Conservation (phyloP, 2,113 vertebrate species). For the Azemiops feae region DNA sequence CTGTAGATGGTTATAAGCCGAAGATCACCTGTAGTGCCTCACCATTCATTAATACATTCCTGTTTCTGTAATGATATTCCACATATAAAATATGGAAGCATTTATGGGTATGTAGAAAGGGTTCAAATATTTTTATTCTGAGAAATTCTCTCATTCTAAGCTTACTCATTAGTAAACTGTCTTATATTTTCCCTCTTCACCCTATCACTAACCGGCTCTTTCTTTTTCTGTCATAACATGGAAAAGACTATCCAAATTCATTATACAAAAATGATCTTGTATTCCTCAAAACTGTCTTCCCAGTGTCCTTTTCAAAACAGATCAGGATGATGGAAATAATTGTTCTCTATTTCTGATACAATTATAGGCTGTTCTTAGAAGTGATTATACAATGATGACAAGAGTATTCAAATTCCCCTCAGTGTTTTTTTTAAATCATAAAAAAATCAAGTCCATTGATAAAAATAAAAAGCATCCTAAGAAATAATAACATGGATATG, state of each 20-base stretch:
- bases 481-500: neutral
- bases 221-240: neutral
- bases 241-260: neutral
- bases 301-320: conserved; percentile 25
- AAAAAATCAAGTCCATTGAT: conserved; percentile 35
- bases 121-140: neutral
- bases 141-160: neutral
- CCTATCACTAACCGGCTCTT: neutral
- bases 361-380: conserved; percentile 37
- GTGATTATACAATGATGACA: conserved; percentile 24
- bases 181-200: neutral
- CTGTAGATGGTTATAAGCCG: too few relatives aligned
- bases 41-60: neutral
- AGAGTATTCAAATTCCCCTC: conserved; percentile 16
- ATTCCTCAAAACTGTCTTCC: conserved; percentile 34
- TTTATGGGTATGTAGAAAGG: neutral
- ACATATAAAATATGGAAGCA: neutral
- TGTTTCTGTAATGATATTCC: neutral
- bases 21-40: neutral
- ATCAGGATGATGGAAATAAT: conserved; percentile 47
- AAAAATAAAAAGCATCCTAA: conserved; percentile 32
- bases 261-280: neutral
- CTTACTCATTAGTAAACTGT: neutral
- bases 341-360: conserved; percentile 51
- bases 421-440: conserved; percentile 15